phyloP scores from a whole-genome alignment of 2,888 invertebrate species.

The Eupithecia subfuscata region DNA sequence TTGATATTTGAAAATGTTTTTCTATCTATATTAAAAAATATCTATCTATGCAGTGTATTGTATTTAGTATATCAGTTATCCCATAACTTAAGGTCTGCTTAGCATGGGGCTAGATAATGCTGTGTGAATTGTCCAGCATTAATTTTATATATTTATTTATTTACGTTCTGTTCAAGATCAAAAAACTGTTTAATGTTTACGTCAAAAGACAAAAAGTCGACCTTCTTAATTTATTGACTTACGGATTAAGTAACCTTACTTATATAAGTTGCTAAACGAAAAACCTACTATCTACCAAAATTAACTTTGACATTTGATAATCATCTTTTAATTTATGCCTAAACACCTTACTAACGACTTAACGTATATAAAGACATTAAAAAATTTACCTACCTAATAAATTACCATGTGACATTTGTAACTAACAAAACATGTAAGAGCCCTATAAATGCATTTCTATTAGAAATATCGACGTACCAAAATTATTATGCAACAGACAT shows the following conservation, averaged over 20 bases:
- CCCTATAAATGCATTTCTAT: neutral
- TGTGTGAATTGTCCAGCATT: too few relatives aligned
- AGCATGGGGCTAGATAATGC: too few relatives aligned
- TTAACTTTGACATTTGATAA: conserved; percentile 26
- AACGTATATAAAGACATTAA: conserved; percentile 44
- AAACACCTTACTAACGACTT: conserved; percentile 33
- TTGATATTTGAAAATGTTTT: neutral
- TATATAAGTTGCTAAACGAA: neutral
- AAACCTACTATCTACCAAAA: neutral
- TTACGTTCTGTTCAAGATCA: too few relatives aligned
- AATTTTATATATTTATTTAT: too few relatives aligned
- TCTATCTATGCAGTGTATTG: too few relatives aligned
- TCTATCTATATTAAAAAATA: too few relatives aligned
- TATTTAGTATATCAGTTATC: too few relatives aligned
- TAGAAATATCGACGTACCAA: neutral
- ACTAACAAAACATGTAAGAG: neutral
- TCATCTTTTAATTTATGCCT: conserved; percentile 42
- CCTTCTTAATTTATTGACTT: neutral
- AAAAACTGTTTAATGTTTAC: neutral
- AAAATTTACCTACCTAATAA: conserved; percentile 43
- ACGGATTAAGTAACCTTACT: neutral
- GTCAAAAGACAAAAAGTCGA: neutral
- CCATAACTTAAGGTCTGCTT: too few relatives aligned
- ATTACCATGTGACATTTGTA: conserved; percentile 35
- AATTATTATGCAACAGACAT: neutral